Conservation (phyloP, 2,113 vertebrate species). For the Chamaetylas fuelleborni region DNA sequence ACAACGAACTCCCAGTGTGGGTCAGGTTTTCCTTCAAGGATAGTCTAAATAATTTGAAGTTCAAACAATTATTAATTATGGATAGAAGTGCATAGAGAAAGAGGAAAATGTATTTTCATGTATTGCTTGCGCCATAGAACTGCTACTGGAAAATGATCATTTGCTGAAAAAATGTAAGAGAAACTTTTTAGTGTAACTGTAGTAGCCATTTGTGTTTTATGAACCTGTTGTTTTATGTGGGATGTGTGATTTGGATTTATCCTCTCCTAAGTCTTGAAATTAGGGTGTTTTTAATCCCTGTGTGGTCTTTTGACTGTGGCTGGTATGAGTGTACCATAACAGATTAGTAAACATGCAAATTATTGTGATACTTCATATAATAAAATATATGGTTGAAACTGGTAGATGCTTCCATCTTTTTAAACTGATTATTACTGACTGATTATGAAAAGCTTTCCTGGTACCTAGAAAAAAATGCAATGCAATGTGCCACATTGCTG, state of each 20-base stretch:
- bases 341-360: neutral
- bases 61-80: neutral
- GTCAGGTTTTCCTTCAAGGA: neutral
- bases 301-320: neutral
- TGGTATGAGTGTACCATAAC: neutral
- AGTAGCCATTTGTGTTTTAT: neutral
- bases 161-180: neutral
- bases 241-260: neutral
- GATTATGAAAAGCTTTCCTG: neutral
- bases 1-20: neutral
- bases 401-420: neutral
- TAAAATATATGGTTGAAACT: constrained; percentile 12
- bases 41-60: neutral
- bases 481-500: neutral
- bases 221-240: neutral
- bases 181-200: neutral
- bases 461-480: neutral
- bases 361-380: constrained; percentile 17
- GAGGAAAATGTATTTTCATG: neutral
- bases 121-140: neutral
- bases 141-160: neutral
- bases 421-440: neutral
- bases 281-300: neutral
- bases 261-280: neutral
- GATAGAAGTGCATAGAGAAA: neutral